phyloP scores from a whole-genome alignment of 2,888 invertebrate species.

The Drosophila quinaria region DNA sequence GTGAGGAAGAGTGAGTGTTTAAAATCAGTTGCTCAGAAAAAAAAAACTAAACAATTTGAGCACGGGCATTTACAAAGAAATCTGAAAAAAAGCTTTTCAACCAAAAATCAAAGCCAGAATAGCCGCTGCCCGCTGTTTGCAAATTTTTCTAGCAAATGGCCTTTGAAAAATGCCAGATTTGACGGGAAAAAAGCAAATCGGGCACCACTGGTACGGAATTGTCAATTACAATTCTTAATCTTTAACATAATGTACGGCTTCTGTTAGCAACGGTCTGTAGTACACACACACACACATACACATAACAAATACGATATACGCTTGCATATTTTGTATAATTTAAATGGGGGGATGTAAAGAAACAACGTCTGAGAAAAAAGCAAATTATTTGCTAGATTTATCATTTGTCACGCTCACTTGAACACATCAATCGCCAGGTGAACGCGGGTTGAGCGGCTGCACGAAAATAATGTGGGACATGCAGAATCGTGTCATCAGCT shows the following conservation, averaged over 20 bases:
- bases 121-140: too few relatives aligned
- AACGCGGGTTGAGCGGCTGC: slow-evolving; percentile 34
- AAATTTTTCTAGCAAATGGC: too few relatives aligned
- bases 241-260: slow-evolving; percentile 13
- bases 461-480: slow-evolving; percentile 55
- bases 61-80: too few relatives aligned
- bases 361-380: slow-evolving; percentile 49
- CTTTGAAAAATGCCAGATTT: too few relatives aligned
- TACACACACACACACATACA: background rate
- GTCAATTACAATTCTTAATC: slow-evolving; percentile 12
- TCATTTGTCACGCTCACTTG: slow-evolving; percentile 80
- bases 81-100: too few relatives aligned
- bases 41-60: too few relatives aligned
- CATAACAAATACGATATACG: slow-evolving; percentile 2
- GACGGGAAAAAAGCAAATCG: too few relatives aligned
- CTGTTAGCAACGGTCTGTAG: background rate
- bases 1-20: too few relatives aligned
- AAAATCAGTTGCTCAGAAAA: too few relatives aligned
- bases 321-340: slow-evolving; percentile 62
- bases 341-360: slow-evolving; percentile 32
- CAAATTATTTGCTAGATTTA: slow-evolving; percentile 74
- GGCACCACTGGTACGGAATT: too few relatives aligned
- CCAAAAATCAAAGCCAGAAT: too few relatives aligned
- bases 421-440: slow-evolving; percentile 79
- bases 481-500: slow-evolving; percentile 60